These are phyloP conservation scores for Arctia plantaginis DNA, from an alignment of 2,888 invertebrate species.

Conservation along the genomic window DNA sequence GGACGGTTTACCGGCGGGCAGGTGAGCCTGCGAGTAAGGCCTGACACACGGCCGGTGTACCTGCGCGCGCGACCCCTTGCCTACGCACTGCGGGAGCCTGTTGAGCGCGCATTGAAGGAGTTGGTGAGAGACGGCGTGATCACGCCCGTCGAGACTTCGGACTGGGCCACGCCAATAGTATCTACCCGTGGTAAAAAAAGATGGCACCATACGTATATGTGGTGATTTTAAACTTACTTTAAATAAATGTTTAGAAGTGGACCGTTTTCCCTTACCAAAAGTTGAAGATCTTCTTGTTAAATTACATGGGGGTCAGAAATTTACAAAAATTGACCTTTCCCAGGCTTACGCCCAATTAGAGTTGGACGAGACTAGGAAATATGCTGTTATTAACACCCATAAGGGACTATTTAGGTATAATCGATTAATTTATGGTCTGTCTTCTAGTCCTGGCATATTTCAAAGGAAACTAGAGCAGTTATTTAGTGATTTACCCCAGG, in stretches of 20 bases:
- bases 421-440: slow-evolving; percentile 2
- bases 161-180: not conserved
- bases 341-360: no score
- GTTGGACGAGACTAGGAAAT: no score
- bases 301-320: not conserved
- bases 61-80: not conserved
- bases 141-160: not conserved
- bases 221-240: not conserved
- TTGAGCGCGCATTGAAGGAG: not conserved
- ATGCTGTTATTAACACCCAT: slow-evolving; percentile 18
- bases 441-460: not conserved
- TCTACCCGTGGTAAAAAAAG: not conserved
- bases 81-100: not conserved
- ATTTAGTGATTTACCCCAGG: slow-evolving; percentile 16
- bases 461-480: not conserved
- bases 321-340: slow-evolving; percentile 11
- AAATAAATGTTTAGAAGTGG: slow-evolving; percentile 14
- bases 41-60: not conserved
- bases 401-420: slow-evolving; percentile 6
- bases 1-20: not conserved
- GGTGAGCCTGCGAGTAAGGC: not conserved
- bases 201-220: not conserved
- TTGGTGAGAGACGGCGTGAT: not conserved
- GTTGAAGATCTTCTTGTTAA: slow-evolving; percentile 14
- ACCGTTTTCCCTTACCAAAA: slow-evolving; percentile 17